Percentiles rank a stretch among this genome's conserved stretches.
phyloP scores from a whole-genome alignment of 2,888 invertebrate genomes.

The Agrochola circellaris region DNA sequence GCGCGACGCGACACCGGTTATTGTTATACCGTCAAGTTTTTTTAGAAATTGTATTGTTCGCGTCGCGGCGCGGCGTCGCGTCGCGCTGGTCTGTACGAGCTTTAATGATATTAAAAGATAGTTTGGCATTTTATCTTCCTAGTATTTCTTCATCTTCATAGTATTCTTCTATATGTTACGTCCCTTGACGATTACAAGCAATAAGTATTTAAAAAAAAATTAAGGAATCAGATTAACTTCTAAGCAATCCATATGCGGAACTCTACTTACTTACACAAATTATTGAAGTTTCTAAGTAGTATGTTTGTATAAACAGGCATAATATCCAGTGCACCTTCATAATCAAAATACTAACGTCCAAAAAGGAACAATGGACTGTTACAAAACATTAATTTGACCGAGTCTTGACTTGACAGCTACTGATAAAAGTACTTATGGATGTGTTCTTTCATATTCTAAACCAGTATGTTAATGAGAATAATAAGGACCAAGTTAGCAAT shows the following conservation, averaged over 20 bases:
- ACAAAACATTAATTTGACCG: slow-evolving; percentile 13
- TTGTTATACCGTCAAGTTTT: too few species aligned
- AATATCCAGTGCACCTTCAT: not conserved
- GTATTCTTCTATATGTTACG: too few species aligned
- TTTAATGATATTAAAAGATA: not conserved
- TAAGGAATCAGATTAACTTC: too few species aligned
- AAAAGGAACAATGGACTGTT: slow-evolving; percentile 8
- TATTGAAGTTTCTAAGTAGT: not conserved
- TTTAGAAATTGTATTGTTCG: too few species aligned
- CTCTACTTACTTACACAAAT: not conserved
- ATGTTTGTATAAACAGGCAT: not conserved
- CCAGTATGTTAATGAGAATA: not conserved
- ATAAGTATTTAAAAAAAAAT: not conserved
- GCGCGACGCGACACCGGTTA: too few species aligned
- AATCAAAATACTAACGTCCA: slow-evolving; percentile 1
- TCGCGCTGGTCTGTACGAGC: too few species aligned
- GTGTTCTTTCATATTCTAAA: not conserved
- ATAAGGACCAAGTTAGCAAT: not conserved
- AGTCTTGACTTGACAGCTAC: slow-evolving; percentile 4
- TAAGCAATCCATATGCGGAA: not conserved
- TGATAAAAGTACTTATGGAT: not conserved
- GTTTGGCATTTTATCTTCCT: too few species aligned
- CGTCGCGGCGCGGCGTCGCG: too few species aligned
- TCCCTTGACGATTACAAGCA: not conserved
- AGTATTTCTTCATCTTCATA: not conserved